These are phyloP conservation scores for Oxycera nigricornis DNA, from an alignment of 2,888 invertebrate species.

Conservation along the genomic window DNA sequence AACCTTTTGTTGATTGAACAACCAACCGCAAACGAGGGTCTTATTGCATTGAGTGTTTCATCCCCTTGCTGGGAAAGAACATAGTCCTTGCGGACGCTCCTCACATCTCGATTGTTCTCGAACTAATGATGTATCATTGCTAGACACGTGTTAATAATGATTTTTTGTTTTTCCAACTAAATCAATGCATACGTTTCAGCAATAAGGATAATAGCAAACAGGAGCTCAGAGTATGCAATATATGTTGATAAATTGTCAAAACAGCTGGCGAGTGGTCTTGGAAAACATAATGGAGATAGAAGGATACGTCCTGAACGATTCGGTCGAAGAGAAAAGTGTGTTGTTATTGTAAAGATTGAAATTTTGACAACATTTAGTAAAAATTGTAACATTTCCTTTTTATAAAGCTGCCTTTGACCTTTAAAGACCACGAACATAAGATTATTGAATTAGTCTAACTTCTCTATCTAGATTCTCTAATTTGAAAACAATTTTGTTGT, in stretches of 20 bases:
- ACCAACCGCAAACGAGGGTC: conserved; percentile 25
- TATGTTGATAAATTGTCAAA: conserved; percentile 44
- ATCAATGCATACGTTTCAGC: conserved; percentile 34
- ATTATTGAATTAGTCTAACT: no score
- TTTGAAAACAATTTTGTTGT: no score
- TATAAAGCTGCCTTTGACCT: no score
- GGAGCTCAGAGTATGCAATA: conserved; percentile 6
- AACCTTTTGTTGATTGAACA: conserved; percentile 23
- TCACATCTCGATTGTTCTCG: neutral
- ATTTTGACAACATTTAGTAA: no score
- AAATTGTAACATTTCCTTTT: no score
- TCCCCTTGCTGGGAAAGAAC: conserved; percentile 28
- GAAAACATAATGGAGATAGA: no score
- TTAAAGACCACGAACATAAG: no score
- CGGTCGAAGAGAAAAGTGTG: no score
- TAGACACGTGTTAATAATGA: conserved; percentile 47
- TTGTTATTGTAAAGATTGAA: no score
- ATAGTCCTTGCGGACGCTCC: neutral
- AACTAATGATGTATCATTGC: conserved; percentile 44
- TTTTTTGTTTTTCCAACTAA: conserved; percentile 38
- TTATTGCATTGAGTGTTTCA: conserved; percentile 32
- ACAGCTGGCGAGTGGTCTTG: no score
- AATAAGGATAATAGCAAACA: neutral
- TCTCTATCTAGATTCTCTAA: no score
- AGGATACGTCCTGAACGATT: no score